Evolutionary conservation across 2,113 vertebrate species (phyloP), one percentile per base, ranked within the genome.

Genomic region (Colius striatus): DNA sequence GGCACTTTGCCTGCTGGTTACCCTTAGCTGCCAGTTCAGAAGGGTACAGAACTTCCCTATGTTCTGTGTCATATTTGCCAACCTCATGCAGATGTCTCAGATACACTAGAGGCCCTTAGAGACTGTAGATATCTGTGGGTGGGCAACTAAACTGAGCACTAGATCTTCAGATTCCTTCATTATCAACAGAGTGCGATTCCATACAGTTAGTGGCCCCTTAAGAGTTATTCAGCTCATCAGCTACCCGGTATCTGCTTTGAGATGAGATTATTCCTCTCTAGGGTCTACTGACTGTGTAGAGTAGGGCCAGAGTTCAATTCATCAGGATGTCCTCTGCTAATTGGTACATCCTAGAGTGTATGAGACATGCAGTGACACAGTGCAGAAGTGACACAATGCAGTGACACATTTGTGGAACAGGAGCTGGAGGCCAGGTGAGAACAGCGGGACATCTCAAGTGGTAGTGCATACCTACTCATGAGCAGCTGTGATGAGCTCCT

Each of bases 131-230:
- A 19, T 60, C 29, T 63, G 19, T 9, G 22, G 2, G 11, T 48
- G n/a, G 47, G 11, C 15, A 45, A 26, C 32, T 48, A 29, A 84
- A 47, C 29, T 23, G 17, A 80, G 16, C 17, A 16, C 26, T 30
- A 41, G 27, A 30, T 50, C 2, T 72, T 92, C 75, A 73, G 63
- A 76, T 57, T 68, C 29, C 27, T 26, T 65, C 34, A 45, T n/a
- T 81, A 19, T 54, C 43, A 58, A 54, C 7, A 18, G 47, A 57
- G 15, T 58, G 13, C 27, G 25, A 83, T 67, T 71, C 30, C 27
- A 34, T 3, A 61, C 12, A 71, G 27, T 11, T 36, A 83, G 17
- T 0, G 0, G 27, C 16, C 12, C 55, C 30, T 32, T n/a, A 73
- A 55, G 43, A 63, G 48, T 12, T 54, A 63, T 32, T 83, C 79